Percentiles rank a stretch among this genome's conserved stretches.
These are phyloP conservation scores for Palythoa caribaeorum DNA, from an alignment of 92 coral and sea anemone species.

Conservation along the genomic window DNA sequence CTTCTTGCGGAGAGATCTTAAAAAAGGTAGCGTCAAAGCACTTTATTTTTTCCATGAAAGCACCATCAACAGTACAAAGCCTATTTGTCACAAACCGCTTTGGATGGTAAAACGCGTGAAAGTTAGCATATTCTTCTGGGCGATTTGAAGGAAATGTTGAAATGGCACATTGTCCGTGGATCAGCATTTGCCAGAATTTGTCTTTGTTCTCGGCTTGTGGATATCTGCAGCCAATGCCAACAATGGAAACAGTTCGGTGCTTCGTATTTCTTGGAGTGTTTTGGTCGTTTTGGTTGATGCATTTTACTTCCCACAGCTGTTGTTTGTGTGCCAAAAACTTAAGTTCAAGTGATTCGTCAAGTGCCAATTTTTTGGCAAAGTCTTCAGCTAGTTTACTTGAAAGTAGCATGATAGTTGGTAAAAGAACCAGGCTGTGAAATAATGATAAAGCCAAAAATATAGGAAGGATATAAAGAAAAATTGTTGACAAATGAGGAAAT, in stretches of 20 bases:
- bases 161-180: constrained; percentile 63
- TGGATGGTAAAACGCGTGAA: constrained; percentile 72
- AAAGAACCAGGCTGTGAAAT: constrained; percentile 63
- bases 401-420: constrained; percentile 57
- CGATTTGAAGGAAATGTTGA: constrained; percentile 72
- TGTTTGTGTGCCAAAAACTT: constrained; percentile 8
- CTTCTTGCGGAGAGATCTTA: constrained; percentile 77
- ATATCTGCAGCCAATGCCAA: constrained; percentile 86
- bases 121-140: constrained; percentile 59
- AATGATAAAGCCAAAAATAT: constrained; percentile 52
- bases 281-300: background rate
- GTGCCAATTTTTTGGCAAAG: constrained; percentile 15
- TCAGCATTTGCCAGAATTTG: constrained; percentile 74
- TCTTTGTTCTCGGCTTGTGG: constrained; percentile 73
- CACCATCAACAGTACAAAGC: constrained; percentile 71
- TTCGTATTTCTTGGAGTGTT: background rate
- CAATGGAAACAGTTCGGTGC: constrained; percentile 56
- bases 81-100: constrained; percentile 69
- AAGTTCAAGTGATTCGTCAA: constrained; percentile 44
- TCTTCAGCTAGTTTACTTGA: constrained; percentile 50
- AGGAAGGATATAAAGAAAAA: constrained; percentile 68
- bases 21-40: constrained; percentile 83
- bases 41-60: constrained; percentile 75
- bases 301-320: background rate
- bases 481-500: constrained; percentile 52